phyloP scores from a whole-genome alignment of 2,888 invertebrate genomes.

The Drosophila kuntzei region DNA sequence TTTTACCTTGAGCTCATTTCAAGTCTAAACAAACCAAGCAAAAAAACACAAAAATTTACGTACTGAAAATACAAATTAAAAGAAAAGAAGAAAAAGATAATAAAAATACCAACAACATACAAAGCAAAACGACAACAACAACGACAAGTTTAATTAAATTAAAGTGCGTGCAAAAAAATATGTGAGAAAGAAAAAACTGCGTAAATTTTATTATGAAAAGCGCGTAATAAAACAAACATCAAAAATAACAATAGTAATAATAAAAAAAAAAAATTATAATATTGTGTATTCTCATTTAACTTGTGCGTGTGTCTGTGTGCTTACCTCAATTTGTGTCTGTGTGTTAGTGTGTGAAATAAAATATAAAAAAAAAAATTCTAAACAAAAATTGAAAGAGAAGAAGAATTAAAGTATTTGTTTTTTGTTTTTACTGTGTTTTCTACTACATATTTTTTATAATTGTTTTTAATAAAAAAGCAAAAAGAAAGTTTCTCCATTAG shows the following conservation, averaged over 20 bases:
- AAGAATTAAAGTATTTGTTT: constrained; percentile 1
- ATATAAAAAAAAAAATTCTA: background rate
- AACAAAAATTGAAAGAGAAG: background rate
- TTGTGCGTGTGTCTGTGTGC: background rate
- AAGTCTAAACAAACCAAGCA: constrained; percentile 68
- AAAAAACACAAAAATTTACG: constrained; percentile 50
- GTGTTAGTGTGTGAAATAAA: constrained; percentile 1
- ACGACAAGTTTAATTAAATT: constrained; percentile 16
- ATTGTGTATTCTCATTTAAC: constrained; percentile 3
- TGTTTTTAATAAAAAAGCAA: constrained; percentile 8
- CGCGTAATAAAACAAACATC: constrained; percentile 15
- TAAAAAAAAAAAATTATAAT: background rate
- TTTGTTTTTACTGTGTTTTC: constrained; percentile 14
- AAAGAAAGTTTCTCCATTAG: constrained; percentile 25
- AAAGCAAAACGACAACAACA: constrained; percentile 8
- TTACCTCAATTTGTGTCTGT: background rate
- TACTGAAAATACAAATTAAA: constrained; percentile 23
- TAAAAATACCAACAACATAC: constrained; percentile 6
- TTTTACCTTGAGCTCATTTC: constrained; percentile 78
- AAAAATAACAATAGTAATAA: constrained; percentile 4
- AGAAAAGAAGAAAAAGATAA: constrained; percentile 10
- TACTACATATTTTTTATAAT: background rate
- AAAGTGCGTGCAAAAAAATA: constrained; percentile 51
- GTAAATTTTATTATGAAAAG: background rate
- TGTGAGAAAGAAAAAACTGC: constrained; percentile 25